phyloP scores from a whole-genome alignment of 1,140 invertebrate genomes.

The Lepeophtheirus salmonis region DNA sequence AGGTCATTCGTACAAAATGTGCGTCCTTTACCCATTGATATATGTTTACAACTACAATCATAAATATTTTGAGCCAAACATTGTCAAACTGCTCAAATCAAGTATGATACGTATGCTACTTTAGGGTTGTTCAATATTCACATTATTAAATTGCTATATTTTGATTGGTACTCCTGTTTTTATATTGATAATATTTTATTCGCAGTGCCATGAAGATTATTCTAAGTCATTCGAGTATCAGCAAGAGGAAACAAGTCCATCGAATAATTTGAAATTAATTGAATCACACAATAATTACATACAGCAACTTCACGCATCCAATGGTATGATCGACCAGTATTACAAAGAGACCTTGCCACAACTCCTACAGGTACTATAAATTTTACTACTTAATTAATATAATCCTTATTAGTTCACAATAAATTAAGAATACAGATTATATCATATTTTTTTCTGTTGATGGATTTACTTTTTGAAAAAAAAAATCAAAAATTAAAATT shows the following conservation, averaged over 20 bases:
- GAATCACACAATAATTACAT: slow-evolving; percentile 84
- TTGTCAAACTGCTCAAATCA: too few relatives aligned
- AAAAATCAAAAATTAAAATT: too few relatives aligned
- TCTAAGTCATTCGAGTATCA: slow-evolving; percentile 56
- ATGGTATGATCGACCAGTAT: slow-evolving; percentile 56
- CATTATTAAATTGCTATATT: too few relatives aligned
- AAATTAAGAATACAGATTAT: neutral
- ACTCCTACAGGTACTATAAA: slow-evolving; percentile 46
- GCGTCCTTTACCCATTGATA: too few relatives aligned
- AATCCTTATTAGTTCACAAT: neutral
- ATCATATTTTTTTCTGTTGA: slow-evolving; percentile 23
- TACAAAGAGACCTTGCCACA: slow-evolving; percentile 51
- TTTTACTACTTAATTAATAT: neutral
- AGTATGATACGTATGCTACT: too few relatives aligned
- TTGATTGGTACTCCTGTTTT: too few relatives aligned
- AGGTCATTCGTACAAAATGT: too few relatives aligned
- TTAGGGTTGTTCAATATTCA: too few relatives aligned
- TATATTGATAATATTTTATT: too few relatives aligned
- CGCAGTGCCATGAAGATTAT: slow-evolving; percentile 63
- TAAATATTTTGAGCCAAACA: too few relatives aligned
- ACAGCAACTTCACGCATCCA: slow-evolving; percentile 72
- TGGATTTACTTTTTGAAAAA: slow-evolving; percentile 27
- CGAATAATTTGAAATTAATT: slow-evolving; percentile 53
- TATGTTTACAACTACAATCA: too few relatives aligned
- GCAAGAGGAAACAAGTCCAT: slow-evolving; percentile 36